Evolutionary conservation across 2,888 invertebrate species (phyloP), one percentile per base, ranked within the genome.

Genomic region (Agrotis exclamationis): DNA sequence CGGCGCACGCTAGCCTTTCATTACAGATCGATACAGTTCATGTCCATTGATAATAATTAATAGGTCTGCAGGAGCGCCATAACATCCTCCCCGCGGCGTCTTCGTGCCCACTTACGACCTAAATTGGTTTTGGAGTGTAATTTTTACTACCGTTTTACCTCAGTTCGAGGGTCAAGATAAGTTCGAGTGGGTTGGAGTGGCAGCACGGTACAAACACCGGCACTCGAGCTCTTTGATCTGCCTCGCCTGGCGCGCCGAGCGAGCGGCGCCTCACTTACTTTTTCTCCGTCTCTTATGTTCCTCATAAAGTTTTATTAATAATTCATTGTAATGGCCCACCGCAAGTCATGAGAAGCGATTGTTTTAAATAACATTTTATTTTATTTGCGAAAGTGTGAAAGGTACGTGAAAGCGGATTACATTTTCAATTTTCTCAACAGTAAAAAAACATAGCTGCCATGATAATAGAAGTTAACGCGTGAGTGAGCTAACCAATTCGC

Each of bases 61-160:
- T 94, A 90, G 92, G 87, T 64, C 87, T 86, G 86, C 89, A 80
- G 86, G 87, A 86, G 79, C 69, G 70, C 80, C 82, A 85, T 85
- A 89, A 86, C 89, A 87, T 89, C 88, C 87, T 90, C 85, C 90
- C 85, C 85, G 90, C 88, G 86, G 87, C 88, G 85, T 83, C 84
- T 88, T 87, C 86, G 84, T 86, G 88, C 85, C 90, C 93, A 93
- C 93, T 93, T 91, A 91, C 79, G 86, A 69, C 86, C 90, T 82
- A 89, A 90, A 92, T 93, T 91, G 88, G 88, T 92, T 91, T 90
- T 92, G 88, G 87, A 93, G 93, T 93, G 93, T 94, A 93, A 94
- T 92, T 95, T 95, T 95, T 94, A 95, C 93, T 94, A 92, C 95
- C 92, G 93, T 94, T 93, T 93, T 93, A 94, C 94, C 93, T 93